phyloP scores from a whole-genome alignment of 2,888 invertebrate genomes.

The Ligdia adustata region DNA sequence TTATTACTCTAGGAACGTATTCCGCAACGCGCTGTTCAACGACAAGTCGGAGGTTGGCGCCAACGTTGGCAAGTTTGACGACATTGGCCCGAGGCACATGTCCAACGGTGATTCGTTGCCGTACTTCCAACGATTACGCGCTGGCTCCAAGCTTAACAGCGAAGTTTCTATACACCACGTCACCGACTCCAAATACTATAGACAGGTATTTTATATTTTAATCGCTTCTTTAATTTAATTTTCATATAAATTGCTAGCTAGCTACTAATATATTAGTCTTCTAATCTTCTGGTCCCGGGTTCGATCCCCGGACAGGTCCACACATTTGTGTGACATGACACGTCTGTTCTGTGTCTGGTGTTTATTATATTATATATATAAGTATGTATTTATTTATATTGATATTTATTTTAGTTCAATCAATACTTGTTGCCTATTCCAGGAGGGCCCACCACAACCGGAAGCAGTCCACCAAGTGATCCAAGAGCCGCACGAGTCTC shows the following conservation, averaged over 20 bases:
- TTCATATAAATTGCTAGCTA: too few species aligned
- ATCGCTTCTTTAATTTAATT: too few species aligned
- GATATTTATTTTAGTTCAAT: too few species aligned
- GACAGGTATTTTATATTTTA: too few species aligned
- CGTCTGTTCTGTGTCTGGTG: too few species aligned
- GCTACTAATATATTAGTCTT: too few species aligned
- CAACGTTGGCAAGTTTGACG: constrained; percentile 42
- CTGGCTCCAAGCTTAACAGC: constrained; percentile 71
- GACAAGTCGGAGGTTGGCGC: constrained; percentile 52
- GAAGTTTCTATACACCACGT: constrained; percentile 78
- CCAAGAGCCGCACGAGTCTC: constrained; percentile 24
- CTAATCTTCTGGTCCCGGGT: too few species aligned
- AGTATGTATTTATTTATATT: too few species aligned
- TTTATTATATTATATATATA: too few species aligned
- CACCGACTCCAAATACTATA: constrained; percentile 75
- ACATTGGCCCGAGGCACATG: constrained; percentile 41
- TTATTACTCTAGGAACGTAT: constrained; percentile 52
- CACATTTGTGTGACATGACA: too few species aligned
- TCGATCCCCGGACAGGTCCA: too few species aligned
- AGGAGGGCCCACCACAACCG: constrained; percentile 7
- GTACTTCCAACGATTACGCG: constrained; percentile 71
- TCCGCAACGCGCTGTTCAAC: constrained; percentile 68
- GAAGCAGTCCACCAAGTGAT: background rate
- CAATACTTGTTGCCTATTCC: too few species aligned
- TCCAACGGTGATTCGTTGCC: constrained; percentile 70